Percentiles rank a stretch among this genome's conserved stretches.
Evolutionary conservation across 2,888 invertebrate species (phyloP).

Genomic region (Synergus itoensis): DNA sequence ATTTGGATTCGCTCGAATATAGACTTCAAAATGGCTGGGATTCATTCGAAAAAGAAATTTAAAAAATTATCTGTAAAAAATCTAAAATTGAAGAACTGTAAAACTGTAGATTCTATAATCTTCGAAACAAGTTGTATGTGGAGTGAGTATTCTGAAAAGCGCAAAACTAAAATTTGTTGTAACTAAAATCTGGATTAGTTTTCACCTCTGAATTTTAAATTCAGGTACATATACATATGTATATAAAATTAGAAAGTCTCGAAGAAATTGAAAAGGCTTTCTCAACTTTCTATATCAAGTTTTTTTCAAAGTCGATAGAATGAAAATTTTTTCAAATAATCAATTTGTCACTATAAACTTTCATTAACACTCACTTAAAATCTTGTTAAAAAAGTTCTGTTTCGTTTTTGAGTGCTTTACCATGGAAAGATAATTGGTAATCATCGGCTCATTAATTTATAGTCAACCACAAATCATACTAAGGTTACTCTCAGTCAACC

Average conservation of each 20-base stretch:
- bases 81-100: too few species aligned
- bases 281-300: constrained; percentile 28
- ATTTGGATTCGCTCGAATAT: too few species aligned
- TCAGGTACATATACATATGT: neutral
- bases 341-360: neutral
- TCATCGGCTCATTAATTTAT: neutral
- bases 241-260: constrained; percentile 10
- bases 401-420: neutral
- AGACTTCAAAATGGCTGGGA: too few species aligned
- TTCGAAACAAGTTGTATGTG: too few species aligned
- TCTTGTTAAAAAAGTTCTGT: too few species aligned
- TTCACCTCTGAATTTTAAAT: neutral
- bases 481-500: neutral
- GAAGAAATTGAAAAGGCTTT: constrained; percentile 21
- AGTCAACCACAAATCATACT: neutral
- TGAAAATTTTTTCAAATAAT: neutral
- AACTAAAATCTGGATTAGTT: neutral
- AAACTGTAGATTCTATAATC: too few species aligned
- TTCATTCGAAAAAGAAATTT: too few species aligned
- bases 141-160: too few species aligned
- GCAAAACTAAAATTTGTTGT: neutral
- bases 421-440: constrained; percentile 15
- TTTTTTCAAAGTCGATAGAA: neutral
- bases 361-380: neutral
- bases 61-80: too few species aligned